Evolutionary conservation across 2,797 vertebrate genomes (phyloP).

Genomic region (Cryptoprocta ferox): DNA sequence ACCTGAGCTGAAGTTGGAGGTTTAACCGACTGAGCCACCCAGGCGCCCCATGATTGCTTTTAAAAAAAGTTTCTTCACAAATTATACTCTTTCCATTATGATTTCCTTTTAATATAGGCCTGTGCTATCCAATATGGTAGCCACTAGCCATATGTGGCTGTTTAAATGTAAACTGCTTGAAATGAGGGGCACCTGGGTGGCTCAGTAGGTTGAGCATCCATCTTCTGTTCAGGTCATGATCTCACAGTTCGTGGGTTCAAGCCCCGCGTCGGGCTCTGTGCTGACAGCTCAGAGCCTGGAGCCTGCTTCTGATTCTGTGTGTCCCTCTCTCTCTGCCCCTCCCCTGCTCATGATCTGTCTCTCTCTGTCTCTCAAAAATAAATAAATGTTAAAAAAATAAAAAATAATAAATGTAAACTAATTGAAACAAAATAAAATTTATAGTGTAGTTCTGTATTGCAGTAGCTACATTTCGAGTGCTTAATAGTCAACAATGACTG

Average conservation of each 20-base stretch:
- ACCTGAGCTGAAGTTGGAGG: too few relatives aligned
- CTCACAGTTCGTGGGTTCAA: too few relatives aligned
- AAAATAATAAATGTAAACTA: not conserved
- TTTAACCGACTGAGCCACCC: too few relatives aligned
- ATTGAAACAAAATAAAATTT: constrained; percentile 10
- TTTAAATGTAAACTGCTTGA: constrained; percentile 18
- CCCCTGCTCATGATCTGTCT: too few relatives aligned
- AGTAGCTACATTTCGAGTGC: not conserved
- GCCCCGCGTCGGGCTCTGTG: too few relatives aligned
- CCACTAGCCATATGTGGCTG: not conserved
- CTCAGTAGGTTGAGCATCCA: too few relatives aligned
- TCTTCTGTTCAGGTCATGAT: too few relatives aligned
- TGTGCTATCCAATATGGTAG: not conserved
- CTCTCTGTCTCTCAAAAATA: too few relatives aligned
- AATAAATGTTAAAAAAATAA: not conserved
- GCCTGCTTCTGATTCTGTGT: too few relatives aligned
- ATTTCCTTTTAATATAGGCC: not conserved
- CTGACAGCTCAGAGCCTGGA: too few relatives aligned
- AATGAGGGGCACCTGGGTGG: not conserved
- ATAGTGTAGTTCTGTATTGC: not conserved
- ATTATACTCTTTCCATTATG: not conserved
- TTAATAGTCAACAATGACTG: not conserved
- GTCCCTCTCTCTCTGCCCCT: too few relatives aligned
- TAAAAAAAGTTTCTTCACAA: not conserved
- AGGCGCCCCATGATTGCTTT: too few relatives aligned